phyloP scores from a whole-genome alignment of 2,888 invertebrate genomes.

The Melipona beecheii region DNA sequence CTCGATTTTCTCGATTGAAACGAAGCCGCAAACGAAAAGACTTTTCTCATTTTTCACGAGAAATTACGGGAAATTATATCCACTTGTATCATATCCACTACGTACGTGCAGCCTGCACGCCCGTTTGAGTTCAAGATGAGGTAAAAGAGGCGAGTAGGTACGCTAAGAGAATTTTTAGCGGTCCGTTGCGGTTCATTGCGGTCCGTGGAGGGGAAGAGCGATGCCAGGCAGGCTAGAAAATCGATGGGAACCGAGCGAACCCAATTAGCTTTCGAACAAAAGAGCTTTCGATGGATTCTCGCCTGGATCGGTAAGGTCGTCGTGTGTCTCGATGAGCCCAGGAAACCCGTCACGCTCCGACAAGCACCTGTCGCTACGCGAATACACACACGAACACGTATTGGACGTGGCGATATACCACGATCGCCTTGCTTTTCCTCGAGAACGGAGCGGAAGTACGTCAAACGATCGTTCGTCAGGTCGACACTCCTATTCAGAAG shows the following conservation, averaged over 20 bases:
- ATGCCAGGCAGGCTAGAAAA: conserved; percentile 56
- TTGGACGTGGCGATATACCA: no score
- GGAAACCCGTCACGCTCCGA: conserved; percentile 40
- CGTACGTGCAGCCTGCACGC: no score
- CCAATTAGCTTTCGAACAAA: conserved; percentile 79
- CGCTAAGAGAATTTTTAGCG: conserved; percentile 37
- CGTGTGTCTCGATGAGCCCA: conserved; percentile 4
- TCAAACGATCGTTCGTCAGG: no score
- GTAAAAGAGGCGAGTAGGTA: background rate
- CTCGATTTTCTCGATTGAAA: no score
- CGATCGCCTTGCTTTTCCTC: conserved; percentile 8
- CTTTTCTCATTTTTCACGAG: no score
- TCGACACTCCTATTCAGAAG: no score
- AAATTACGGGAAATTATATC: no score
- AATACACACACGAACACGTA: background rate
- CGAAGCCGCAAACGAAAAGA: no score
- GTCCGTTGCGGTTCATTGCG: conserved; percentile 10
- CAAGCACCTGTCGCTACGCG: conserved; percentile 10
- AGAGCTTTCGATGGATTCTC: conserved; percentile 67
- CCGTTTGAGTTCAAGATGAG: background rate
- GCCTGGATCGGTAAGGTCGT: conserved; percentile 22
- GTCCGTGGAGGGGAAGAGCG: background rate
- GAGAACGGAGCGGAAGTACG: background rate
- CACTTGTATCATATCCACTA: no score
- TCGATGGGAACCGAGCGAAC: conserved; percentile 80